Base-by-base conservation (phyloP, 2,797 vertebrate genomes). In the Anabas testudineus region DNA sequence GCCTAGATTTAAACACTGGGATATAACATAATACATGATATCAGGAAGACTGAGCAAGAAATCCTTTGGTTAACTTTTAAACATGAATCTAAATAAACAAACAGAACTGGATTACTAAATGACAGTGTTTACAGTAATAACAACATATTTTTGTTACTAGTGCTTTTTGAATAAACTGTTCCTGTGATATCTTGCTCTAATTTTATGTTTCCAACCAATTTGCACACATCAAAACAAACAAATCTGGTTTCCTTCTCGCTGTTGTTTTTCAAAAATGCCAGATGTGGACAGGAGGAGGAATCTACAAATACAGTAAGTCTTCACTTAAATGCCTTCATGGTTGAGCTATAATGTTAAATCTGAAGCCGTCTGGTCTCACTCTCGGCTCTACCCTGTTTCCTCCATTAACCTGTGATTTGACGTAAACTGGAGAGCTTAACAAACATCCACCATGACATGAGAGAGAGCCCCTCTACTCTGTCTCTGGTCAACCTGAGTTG, bases 71-170 rank as follows among this genome's bases (percentile, higher is more conserved):
- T 83, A 60, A 74, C 42, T 48, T 51, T 73, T 63, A 73, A 80
- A 61, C 57, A 70, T 62, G 58, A 72, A 32, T 65, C 22, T 76
- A 78, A 64, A 69, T 51, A 55, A 59, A 42, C 26, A 81, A 58
- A 18, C 54, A 70, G 43, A 81, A 45, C 42, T 52, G 36, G 47
- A 73, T 68, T 37, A 80, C 49, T 58, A 70, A 64, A 57, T 66
- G 60, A 85, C 83, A 83, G 80, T 83, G 81, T 90, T 80, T 76
- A 73, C 55, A 78, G 60, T 67, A 87, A 90, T 92, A 87, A 90
- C 93, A 87, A 88, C 63, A 67, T 62, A 84, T 43, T 84, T 83
- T 45, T 84, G 78, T 81, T 13, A 66, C 56, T 63, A 59, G 53
- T 71, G 75, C 52, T 85, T 86, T 59, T 64, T 57, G 19, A 62